phyloP scores from a whole-genome alignment of 2,113 vertebrate species.

The Psettodes erumei region DNA sequence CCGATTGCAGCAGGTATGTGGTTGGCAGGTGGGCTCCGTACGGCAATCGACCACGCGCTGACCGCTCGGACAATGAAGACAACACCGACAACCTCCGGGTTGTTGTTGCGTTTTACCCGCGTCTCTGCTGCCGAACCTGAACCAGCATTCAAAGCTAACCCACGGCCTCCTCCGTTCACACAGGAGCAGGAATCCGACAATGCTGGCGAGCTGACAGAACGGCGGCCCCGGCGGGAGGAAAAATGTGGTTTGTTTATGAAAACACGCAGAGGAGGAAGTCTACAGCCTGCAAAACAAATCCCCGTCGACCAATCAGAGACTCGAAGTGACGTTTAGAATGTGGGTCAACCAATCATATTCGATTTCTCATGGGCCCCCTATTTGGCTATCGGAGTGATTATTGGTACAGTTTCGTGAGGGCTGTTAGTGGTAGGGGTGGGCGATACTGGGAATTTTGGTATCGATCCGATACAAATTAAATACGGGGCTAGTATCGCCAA shows the following conservation, averaged over 20 bases:
- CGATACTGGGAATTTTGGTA: too few species aligned
- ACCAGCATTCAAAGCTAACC: neutral
- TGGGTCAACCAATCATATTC: constrained; percentile 78
- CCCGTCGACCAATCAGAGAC: constrained; percentile 70
- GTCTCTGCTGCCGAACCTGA: neutral
- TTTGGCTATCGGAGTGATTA: constrained; percentile 43
- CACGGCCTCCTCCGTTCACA: constrained; percentile 5
- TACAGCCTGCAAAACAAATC: constrained; percentile 75
- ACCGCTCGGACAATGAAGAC: constrained; percentile 45
- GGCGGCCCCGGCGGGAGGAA: constrained; percentile 37
- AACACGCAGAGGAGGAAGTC: constrained; percentile 77
- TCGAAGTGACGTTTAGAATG: constrained; percentile 42
- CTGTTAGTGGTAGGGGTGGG: too few species aligned
- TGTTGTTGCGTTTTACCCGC: constrained; percentile 37
- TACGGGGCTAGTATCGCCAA: too few species aligned
- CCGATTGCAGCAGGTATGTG: neutral
- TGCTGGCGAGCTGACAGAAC: constrained; percentile 22
- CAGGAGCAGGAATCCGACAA: constrained; percentile 1
- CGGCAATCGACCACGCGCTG: constrained; percentile 60
- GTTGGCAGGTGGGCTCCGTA: constrained; percentile 9
- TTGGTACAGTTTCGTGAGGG: constrained; percentile 25
- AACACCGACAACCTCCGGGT: constrained; percentile 21
- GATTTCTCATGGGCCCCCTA: constrained; percentile 38
- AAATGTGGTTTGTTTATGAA: constrained; percentile 80
- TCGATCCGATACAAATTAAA: too few species aligned